Evolutionary conservation across 2,113 vertebrate genomes (phyloP).

Genomic region (Seriola dumerili): DNA sequence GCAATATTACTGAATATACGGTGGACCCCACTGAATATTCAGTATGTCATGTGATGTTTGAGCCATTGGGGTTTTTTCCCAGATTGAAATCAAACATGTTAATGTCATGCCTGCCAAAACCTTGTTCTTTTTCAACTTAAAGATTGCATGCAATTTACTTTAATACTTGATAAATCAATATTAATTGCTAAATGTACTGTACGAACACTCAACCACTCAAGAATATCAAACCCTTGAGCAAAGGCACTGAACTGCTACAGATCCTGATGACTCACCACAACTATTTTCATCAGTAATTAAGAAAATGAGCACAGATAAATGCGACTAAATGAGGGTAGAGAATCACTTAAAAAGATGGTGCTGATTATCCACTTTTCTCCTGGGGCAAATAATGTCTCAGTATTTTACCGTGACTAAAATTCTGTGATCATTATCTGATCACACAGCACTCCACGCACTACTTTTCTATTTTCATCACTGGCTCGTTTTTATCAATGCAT

Average conservation of each 20-base stretch:
- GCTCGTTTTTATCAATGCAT: conserved; percentile 35
- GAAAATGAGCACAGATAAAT: not conserved
- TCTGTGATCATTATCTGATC: conserved; percentile 17
- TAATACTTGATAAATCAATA: not conserved
- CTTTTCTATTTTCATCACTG: conserved; percentile 8
- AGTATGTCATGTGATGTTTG: not conserved
- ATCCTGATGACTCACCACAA: not conserved
- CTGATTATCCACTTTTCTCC: conserved; percentile 6
- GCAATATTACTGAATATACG: no score
- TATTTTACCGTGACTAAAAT: conserved; percentile 6
- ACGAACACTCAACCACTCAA: not conserved
- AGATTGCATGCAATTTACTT: not conserved
- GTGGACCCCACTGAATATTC: not conserved
- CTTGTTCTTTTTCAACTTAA: not conserved
- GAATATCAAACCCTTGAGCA: not conserved
- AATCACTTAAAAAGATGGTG: not conserved
- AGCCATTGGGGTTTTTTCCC: not conserved
- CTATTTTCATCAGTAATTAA: not conserved
- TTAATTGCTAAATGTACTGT: not conserved
- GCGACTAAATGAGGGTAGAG: not conserved
- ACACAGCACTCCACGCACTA: conserved; percentile 8
- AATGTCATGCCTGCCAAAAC: not conserved
- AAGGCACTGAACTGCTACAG: not conserved
- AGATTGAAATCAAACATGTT: not conserved
- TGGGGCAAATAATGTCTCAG: not conserved